These are phyloP conservation scores for Kryptolebias ocellatus DNA, from an alignment of 2,797 vertebrate species.

Conservation along the genomic window DNA sequence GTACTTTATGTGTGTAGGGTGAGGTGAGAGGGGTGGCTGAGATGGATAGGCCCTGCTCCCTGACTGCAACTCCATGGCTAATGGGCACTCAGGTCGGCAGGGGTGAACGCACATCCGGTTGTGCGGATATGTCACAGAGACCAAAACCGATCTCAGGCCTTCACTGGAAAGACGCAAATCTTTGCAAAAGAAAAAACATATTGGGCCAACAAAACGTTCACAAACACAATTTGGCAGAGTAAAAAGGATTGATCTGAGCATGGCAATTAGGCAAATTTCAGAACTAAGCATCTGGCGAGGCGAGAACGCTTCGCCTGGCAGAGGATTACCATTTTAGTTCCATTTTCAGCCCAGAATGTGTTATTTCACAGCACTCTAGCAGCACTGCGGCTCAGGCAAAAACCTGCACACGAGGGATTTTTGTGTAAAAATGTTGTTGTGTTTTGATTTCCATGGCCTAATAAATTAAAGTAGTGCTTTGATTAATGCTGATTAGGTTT, in stretches of 20 bases:
- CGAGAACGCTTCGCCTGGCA: conserved; percentile 72
- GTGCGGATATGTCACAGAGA: conserved; percentile 39
- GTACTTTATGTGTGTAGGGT: conserved; percentile 47
- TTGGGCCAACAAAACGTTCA: conserved; percentile 64
- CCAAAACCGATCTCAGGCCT: conserved; percentile 24
- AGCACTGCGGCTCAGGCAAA: conserved; percentile 32
- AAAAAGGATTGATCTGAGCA: conserved; percentile 74
- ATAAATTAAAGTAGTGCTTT: conserved; percentile 44
- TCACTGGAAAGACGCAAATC: conserved; percentile 26
- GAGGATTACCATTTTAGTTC: conserved; percentile 72
- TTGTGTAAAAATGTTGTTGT: conserved; percentile 20
- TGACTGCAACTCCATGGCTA: conserved; percentile 51
- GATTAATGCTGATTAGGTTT: conserved; percentile 62
- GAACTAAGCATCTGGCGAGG: conserved; percentile 77
- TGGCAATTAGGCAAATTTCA: conserved; percentile 79
- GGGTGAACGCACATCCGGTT: conserved; percentile 43
- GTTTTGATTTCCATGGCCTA: conserved; percentile 40
- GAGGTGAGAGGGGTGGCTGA: conserved; percentile 48
- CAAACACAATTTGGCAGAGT: conserved; percentile 69
- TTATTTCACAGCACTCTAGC: conserved; percentile 60
- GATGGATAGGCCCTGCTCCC: conserved; percentile 57
- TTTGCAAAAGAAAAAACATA: conserved; percentile 46
- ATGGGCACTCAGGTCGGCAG: conserved; percentile 62
- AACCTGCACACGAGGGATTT: conserved; percentile 30
- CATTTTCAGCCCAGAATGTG: conserved; percentile 72